Evolutionary conservation across 92 coral and sea anemone species (phyloP).

Genomic region (Muricea muricata): DNA sequence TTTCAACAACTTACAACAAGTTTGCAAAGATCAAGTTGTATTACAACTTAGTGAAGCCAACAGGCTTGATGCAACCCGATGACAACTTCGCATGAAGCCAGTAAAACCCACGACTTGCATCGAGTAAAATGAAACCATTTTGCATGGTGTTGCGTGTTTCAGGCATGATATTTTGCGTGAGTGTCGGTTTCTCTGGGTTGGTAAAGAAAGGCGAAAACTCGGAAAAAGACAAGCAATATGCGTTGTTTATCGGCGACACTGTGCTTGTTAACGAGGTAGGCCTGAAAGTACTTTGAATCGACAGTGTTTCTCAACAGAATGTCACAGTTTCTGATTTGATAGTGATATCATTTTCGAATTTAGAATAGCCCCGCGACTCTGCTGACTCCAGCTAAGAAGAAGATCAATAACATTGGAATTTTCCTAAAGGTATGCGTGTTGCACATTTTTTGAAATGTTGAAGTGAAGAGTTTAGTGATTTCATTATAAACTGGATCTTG

Average conservation of each 20-base stretch:
- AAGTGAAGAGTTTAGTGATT: background rate
- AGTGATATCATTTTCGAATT: background rate
- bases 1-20: too few relatives aligned
- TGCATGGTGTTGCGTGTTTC: background rate
- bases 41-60: too few relatives aligned
- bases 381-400: constrained; percentile 94
- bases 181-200: constrained; percentile 95
- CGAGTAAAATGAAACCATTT: too few relatives aligned
- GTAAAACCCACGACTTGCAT: too few relatives aligned
- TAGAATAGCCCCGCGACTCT: constrained; percentile 86
- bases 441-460: too few relatives aligned
- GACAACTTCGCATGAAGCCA: too few relatives aligned
- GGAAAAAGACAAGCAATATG: constrained; percentile 77
- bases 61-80: too few relatives aligned
- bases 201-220: constrained; percentile 72
- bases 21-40: too few relatives aligned
- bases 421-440: constrained; percentile 90
- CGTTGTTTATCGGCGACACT: constrained; percentile 95
- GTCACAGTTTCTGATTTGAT: too few relatives aligned
- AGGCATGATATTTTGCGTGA: constrained; percentile 98
- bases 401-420: constrained; percentile 92
- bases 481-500: constrained; percentile 17
- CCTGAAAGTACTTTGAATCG: background rate
- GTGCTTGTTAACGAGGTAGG: constrained; percentile 88
- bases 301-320: background rate